Evolutionary conservation across 2,113 vertebrate species (phyloP), one percentile per base, ranked within the genome.

Genomic region (Strix uralensis): DNA sequence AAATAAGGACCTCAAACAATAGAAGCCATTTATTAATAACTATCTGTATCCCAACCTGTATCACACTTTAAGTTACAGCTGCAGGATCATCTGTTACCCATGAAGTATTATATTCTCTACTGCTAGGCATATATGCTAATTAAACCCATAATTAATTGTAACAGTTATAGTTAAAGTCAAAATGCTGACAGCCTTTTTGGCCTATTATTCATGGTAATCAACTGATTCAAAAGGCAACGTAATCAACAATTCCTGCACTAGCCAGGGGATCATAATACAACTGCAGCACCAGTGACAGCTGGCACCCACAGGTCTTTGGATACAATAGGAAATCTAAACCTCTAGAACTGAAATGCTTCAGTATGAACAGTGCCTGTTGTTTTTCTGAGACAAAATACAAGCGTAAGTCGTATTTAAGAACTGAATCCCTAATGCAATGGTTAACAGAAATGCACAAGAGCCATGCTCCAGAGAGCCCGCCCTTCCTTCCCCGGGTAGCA

Each of bases 111-210:
- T 98, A 98, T 99, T 99, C 99, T 98, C 98, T 98, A 98, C 98
- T 96, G 98, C 97, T 98, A 98, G 97, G 97, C 96, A 98, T 97
- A 96, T 98, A 98, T 99, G 99, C 98, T 99, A 99, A 99, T 99
- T 99, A 99, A 98, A 98, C 96, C 96, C 98, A 98, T 99, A 99
- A 99, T 99, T 99, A 99, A 99, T 99, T 99, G 99, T 98, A 99
- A 98, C 98, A 98, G 99, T 99, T 98, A 98, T 98, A 98, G 97
- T 98, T 98, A 98, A 98, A 98, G 98, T 98, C 98, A 98, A 98
- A 98, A 98, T 96, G 98, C 99, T 98, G 98, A 99, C 98, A 98
- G 97, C 97, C 96, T 98, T 98, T 98, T 99, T 98, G 98, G 98
- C 98, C 98, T 97, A 86, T 98, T 98, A 98, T 98, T 98, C 99